Evolutionary conservation across 2,113 vertebrate species (phyloP).

Genomic region (Raja brachyura): DNA sequence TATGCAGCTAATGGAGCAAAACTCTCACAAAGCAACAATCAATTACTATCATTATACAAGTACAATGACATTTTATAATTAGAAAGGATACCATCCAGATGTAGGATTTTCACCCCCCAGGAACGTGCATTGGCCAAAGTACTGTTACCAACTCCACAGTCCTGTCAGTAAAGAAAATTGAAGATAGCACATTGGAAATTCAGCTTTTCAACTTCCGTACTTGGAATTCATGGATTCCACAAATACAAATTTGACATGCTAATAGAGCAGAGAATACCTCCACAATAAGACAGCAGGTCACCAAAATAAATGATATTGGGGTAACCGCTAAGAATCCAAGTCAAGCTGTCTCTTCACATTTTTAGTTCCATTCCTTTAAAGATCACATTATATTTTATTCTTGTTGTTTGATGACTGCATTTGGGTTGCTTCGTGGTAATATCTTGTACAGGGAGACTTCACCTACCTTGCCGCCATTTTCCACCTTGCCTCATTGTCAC

Average conservation of each 20-base stretch:
- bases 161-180: conserved; percentile 51
- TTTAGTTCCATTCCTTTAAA: no score
- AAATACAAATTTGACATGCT: not conserved
- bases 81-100: conserved; percentile 68
- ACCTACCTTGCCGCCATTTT: no score
- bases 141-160: conserved; percentile 55
- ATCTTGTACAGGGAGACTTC: no score
- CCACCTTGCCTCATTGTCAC: no score
- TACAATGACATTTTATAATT: not conserved
- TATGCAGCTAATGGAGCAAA: not conserved
- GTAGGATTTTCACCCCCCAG: conserved; percentile 72
- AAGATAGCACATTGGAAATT: not conserved
- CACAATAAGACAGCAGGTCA: not conserved
- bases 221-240: not conserved
- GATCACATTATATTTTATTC: no score
- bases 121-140: conserved; percentile 62
- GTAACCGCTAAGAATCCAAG: not conserved
- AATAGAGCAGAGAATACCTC: not conserved
- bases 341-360: no score
- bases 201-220: not conserved
- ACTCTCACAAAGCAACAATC: not conserved
- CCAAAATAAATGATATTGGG: not conserved
- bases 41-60: not conserved
- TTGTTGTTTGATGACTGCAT: no score
- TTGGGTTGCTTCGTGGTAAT: no score